Evolutionary conservation across 1,140 invertebrate species (phyloP).

Genomic region (Charaxes varanes): DNA sequence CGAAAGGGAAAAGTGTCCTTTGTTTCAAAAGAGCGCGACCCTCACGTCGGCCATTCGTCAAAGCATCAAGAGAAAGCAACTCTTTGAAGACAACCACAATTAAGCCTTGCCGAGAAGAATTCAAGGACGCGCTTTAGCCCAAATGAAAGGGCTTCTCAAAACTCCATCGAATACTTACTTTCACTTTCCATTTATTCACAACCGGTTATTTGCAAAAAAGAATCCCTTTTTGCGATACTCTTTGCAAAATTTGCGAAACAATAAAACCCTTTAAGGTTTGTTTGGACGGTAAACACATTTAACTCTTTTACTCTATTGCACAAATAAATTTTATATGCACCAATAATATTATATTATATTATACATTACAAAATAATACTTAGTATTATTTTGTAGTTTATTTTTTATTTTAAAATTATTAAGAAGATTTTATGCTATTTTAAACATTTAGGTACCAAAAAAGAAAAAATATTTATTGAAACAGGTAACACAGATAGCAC

Average conservation of each 20-base stretch:
- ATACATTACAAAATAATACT: too few relatives aligned
- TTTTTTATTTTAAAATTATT: too few relatives aligned
- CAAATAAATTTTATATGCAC: too few relatives aligned
- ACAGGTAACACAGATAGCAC: too few relatives aligned
- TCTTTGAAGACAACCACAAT: constrained; percentile 67
- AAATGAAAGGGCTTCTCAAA: constrained; percentile 44
- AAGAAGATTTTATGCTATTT: too few relatives aligned
- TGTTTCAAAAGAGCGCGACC: constrained; percentile 37
- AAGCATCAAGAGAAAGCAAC: constrained; percentile 59
- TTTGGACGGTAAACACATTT: constrained; percentile 6
- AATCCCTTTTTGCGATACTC: constrained; percentile 26
- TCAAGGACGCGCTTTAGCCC: constrained; percentile 51
- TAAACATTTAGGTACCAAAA: too few relatives aligned
- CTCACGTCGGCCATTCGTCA: constrained; percentile 26
- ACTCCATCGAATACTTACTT: constrained; percentile 45
- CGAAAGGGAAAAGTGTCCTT: constrained; percentile 48
- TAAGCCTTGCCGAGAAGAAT: constrained; percentile 60
- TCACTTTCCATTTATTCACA: constrained; percentile 47
- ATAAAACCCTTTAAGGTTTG: constrained; percentile 28
- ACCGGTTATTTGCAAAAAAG: constrained; percentile 34
- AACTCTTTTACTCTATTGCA: not conserved
- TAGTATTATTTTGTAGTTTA: too few relatives aligned
- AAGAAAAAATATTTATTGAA: too few relatives aligned
- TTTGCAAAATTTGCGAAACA: constrained; percentile 15
- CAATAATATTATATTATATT: too few relatives aligned